Evolutionary conservation across 1,140 invertebrate genomes (phyloP), one percentile per base, ranked within the genome.

Genomic region (Habropoda laboriosa): DNA sequence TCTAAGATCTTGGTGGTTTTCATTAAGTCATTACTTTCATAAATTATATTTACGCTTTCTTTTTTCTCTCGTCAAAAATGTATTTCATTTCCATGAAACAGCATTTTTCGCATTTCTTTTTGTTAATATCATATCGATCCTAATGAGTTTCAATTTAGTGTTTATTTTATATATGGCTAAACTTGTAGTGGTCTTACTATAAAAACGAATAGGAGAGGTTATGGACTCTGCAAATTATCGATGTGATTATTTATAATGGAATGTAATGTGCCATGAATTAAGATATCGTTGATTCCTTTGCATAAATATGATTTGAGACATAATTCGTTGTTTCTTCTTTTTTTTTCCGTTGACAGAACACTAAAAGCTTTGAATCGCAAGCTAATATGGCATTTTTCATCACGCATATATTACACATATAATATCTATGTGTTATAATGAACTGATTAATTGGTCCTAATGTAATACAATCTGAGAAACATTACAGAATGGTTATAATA

Each of bases 391-490:
- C 47, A 32, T 75, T 77, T 60, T n/a, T n/a, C n/a, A n/a, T n/a
- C 16, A 27, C 5, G 35, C n/a, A 60, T 78, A 38, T 68, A 74
- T 82, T 42, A 67, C 18, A 24, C 73, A 68, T 64, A 74, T 79
- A 49, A 53, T 74, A 82, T 55, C 55, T 72, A 63, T 68, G 55
- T 60, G 42, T 35, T 72, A 42, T 55, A 71, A 78, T n/a, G 75
- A 77, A 77, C 81, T 83, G 80, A 61, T n/a, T 61, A 68, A 79
- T 58, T 79, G 57, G 60, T 64, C 68, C 70, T 84, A 84, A 83
- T 27, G 13, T 79, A 79, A 79, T 79, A 61, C 16, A 45, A 73
- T 84, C 58, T n/a, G 18, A 77, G 7, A 51, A 51, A 45, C 18
- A 60, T 77, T 70, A 60, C 32, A 38, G 12, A 49, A 71, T 60